Percentiles rank a stretch among this genome's conserved stretches.
Conservation (phyloP, 1,140 invertebrate species). For the Orius insidiosus region DNA sequence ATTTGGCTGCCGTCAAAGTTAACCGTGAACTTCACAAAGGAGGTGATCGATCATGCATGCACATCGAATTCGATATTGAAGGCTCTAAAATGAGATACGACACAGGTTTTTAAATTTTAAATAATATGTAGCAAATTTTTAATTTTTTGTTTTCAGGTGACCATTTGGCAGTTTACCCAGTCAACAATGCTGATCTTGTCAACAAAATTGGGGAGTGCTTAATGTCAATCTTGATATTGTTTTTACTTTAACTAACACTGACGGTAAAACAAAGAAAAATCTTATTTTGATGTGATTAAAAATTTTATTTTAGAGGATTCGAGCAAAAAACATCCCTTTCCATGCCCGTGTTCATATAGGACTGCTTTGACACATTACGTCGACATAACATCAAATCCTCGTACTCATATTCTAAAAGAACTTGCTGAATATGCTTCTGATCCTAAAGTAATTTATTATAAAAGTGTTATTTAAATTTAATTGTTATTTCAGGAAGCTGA, state of each 20-base stretch:
- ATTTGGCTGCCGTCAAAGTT: constrained; percentile 63
- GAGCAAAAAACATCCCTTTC: constrained; percentile 96
- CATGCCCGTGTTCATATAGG: constrained; percentile 88
- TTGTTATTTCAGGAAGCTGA: no score
- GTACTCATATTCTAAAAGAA: constrained; percentile 92
- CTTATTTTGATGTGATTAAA: no score
- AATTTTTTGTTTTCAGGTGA: constrained; percentile 43
- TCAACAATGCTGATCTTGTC: constrained; percentile 70
- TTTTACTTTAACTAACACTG: constrained; percentile 72
- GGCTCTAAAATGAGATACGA: constrained; percentile 78
- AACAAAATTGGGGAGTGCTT: constrained; percentile 73
- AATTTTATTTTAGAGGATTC: constrained; percentile 58
- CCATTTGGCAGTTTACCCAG: constrained; percentile 91
- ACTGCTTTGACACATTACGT: constrained; percentile 93
- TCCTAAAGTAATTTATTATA: no score
- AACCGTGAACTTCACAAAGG: constrained; percentile 79
- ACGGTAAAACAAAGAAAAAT: constrained; percentile 34
- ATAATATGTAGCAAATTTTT: no score
- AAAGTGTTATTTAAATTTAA: no score
- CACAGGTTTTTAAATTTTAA: no score
- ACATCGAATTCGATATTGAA: constrained; percentile 86
- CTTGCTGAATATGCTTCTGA: constrained; percentile 81
- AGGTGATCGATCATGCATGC: constrained; percentile 83
- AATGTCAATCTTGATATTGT: constrained; percentile 63
- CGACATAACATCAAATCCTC: constrained; percentile 87